Conservation (phyloP, 2,888 invertebrate species). For the Metopia argyrocephala region DNA sequence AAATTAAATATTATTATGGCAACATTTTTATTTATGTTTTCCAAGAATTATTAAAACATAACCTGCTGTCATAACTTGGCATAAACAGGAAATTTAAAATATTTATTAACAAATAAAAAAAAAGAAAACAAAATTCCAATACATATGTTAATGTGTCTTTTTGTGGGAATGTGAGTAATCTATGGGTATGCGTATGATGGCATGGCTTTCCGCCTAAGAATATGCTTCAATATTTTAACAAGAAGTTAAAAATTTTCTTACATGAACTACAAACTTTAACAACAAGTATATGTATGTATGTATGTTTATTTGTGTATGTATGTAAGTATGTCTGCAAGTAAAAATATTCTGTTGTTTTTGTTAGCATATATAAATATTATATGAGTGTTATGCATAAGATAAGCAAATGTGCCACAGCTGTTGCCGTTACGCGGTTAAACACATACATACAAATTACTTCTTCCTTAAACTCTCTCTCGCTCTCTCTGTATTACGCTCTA, state of each 20-base stretch:
- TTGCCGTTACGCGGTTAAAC: slow-evolving; percentile 63
- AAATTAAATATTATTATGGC: slow-evolving; percentile 12
- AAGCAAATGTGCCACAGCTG: slow-evolving; percentile 64
- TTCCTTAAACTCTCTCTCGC: neutral
- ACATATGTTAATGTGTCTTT: slow-evolving; percentile 9
- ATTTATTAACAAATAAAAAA: slow-evolving; percentile 32
- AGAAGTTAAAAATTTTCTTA: slow-evolving; percentile 38
- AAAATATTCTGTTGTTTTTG: neutral
- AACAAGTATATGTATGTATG: neutral
- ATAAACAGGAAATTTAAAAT: slow-evolving; percentile 36
- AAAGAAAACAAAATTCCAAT: slow-evolving; percentile 14
- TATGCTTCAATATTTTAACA: slow-evolving; percentile 1
- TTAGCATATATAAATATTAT: neutral
- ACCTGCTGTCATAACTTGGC: neutral
- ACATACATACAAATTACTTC: no score
- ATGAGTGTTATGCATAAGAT: slow-evolving; percentile 58
- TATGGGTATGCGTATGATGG: neutral
- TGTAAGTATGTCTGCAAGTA: neutral
- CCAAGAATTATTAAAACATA: slow-evolving; percentile 24
- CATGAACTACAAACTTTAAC: slow-evolving; percentile 2
- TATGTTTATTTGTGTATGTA: neutral
- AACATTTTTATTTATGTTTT: slow-evolving; percentile 15
- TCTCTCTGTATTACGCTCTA: neutral
- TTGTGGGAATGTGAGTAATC: neutral
- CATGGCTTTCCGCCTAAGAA: neutral